Evolutionary conservation across 2,113 vertebrate species (phyloP), one percentile per base, ranked within the genome.

Genomic region (Redunca redunca): DNA sequence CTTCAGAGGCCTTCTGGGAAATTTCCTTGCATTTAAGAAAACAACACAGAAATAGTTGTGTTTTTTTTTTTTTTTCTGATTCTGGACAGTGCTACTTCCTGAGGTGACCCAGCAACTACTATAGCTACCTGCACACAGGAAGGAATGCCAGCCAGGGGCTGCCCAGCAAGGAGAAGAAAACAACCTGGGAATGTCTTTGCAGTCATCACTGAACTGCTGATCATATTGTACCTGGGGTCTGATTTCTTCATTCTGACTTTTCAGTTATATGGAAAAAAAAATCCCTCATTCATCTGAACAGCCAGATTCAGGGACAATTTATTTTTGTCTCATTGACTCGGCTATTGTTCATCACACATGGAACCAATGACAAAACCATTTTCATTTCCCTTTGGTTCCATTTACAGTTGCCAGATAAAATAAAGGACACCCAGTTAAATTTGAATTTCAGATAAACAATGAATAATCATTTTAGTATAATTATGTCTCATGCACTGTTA

Each of bases 291-390:
- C 62, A 89, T 80, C 82, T 91, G 90, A 85, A 58, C 58, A 97
- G 85, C 90, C 48, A 82, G 21, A 87, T 87, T 91, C 36, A 82
- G 28, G 43, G 12, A 62, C 6, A 82, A 94, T 88, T 60, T 97
- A 82, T 95, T 97, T 15, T 36, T 62, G 25, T 91, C 55, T 94
- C 52, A 55, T 46, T 89, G 55, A 87, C n/a, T 95, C 46, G 26
- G 4, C 33, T 95, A 2, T 91, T 81, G 25, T 16, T 92, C 16
- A 58, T 93, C 25, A 40, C 7, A 53, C 57, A 80, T 40, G 26
- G 36, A 96, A 92, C 9, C 53, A 84, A 33, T 50, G 40, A 57
- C 40, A 88, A 92, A 90, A 64, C 0, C 6, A 92, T 86, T 83
- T 91, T 43, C 48, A 55, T 85, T 78, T 58, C 26, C 67, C n/a